Evolutionary conservation across 2,888 invertebrate species (phyloP), one percentile per base, ranked within the genome.

Genomic region (Tridacna gigas): DNA sequence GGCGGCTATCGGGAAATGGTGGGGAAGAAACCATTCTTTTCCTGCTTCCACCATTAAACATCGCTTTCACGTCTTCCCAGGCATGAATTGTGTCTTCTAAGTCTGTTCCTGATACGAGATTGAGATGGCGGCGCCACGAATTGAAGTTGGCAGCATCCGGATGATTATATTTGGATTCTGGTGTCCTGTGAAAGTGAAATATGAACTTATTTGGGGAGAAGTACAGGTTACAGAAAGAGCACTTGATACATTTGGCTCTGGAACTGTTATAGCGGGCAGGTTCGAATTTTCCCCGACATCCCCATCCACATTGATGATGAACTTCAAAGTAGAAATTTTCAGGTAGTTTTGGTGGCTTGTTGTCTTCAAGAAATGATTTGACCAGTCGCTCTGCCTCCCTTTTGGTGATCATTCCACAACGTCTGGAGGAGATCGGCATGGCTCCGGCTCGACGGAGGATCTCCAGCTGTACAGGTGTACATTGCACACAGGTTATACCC

Each of bases 121-220:
- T 97, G 97, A 99, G 97, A 95, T 99, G 99, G 9, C 99, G 96
- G 77, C 99, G 96, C 99, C 99, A 99, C 0, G 99, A 99, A 95
- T 99, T 99, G 95, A 99, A 99, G 95, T 99, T 99, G 20, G 99
- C 99, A 7, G 99, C 99, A 94, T 99, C 99, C 1, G 99, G 99
- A 93, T 99, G 99, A 12, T 98, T 97, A 95, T 98, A 99, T 93
- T 92, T 93, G 48, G 90, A 86, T 3, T 91, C 92, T 2, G 93
- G 90, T 13, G 97, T 96, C 28, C 94, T 92, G 94, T 99, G 99
- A 0, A 98, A 99, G 94, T 99, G 99, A 95, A 99, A 99, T 92
- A 99, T 99, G 95, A 99, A 99, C 95, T 99, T 99, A 95, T 99
- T 99, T 9, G 99, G 99, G 0, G 99, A 99, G 95, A 99, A 99